Evolutionary conservation across 2,113 vertebrate genomes (phyloP).

Genomic region (Colaptes auratus): DNA sequence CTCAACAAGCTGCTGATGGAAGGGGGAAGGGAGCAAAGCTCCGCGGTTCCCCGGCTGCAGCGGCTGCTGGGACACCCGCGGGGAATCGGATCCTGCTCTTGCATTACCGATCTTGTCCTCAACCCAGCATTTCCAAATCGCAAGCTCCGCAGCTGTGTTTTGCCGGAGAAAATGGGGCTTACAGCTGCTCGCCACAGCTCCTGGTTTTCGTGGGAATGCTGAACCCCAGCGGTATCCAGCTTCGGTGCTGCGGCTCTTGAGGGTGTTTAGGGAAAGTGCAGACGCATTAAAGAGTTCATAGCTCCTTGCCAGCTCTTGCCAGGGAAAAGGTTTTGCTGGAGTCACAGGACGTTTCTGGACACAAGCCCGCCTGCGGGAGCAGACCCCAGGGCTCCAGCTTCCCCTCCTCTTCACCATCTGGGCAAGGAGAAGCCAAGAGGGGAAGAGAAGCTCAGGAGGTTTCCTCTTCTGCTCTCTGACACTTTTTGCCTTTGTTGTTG

Average conservation of each 20-base stretch:
- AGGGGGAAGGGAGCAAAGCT: neutral
- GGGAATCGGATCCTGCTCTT: neutral
- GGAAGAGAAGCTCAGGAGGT: neutral
- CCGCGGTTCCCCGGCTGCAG: neutral
- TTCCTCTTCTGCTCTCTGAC: slow-evolving; percentile 20
- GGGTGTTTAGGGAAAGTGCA: neutral
- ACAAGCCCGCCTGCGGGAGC: rapidly evolving
- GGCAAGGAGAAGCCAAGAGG: neutral
- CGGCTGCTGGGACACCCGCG: neutral
- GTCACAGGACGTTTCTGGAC: rapidly evolving
- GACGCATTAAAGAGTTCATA: neutral
- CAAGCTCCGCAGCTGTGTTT: neutral
- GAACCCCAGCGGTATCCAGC: neutral
- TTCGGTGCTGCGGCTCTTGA: rapidly evolving
- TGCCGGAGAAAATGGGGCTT: neutral
- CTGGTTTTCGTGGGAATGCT: neutral
- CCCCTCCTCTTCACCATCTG: neutral
- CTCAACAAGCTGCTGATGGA: neutral
- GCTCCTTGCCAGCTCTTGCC: neutral
- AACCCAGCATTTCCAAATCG: neutral
- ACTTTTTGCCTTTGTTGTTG: neutral
- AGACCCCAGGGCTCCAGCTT: neutral
- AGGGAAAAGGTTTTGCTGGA: neutral
- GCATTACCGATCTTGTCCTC: neutral
- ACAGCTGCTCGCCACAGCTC: neutral